Base-by-base conservation (phyloP, 2,888 invertebrate species). In the Dicyrtoma fusca region DNA sequence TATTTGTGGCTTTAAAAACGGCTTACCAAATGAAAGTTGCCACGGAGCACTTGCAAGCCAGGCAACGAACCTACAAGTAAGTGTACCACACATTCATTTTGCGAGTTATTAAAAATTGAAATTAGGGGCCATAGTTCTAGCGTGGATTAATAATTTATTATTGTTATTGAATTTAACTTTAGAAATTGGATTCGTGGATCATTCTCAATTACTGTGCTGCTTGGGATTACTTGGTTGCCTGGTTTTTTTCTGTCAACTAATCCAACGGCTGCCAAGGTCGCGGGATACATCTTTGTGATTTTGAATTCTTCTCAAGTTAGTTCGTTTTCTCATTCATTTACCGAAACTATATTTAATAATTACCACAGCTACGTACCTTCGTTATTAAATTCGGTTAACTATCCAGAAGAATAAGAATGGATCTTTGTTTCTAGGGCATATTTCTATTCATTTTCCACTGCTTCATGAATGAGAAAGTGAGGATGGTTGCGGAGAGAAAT, bases 381-480 rank as follows among this genome's bases (percentile, higher is more conserved):
- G n/a, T n/a, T n/a, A n/a, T n/a, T n/a, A n/a, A n/a, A n/a, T n/a
- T n/a, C n/a, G n/a, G n/a, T n/a, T n/a, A n/a, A n/a, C n/a, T 13
- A 57, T 57, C 34, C 42, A n/a, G n/a, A n/a, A n/a, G n/a, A n/a
- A n/a, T n/a, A n/a, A n/a, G n/a, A n/a, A n/a, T n/a, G n/a, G n/a
- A n/a, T n/a, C n/a, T n/a, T n/a, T n/a, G n/a, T n/a, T n/a, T 64
- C 6, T 49, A 80, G 77, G 80, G 80, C 2, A 73, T 80, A 4
- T 77, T 77, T 42, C 74, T 80, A 8, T 80, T 80, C 61, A 23
- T 78, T 34, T 79, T 76, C 57, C 75, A 80, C 55, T 80, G 80
- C 34, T 42, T 79, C 3, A 51, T 76, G 14, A 80, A 80, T 65
- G 78, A 78, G 26, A 80, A 80, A 76, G 75, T 80, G 10, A 57